These are phyloP conservation scores for Phalacrocorax carbo DNA, from an alignment of 2,113 vertebrate species.

Conservation along the genomic window DNA sequence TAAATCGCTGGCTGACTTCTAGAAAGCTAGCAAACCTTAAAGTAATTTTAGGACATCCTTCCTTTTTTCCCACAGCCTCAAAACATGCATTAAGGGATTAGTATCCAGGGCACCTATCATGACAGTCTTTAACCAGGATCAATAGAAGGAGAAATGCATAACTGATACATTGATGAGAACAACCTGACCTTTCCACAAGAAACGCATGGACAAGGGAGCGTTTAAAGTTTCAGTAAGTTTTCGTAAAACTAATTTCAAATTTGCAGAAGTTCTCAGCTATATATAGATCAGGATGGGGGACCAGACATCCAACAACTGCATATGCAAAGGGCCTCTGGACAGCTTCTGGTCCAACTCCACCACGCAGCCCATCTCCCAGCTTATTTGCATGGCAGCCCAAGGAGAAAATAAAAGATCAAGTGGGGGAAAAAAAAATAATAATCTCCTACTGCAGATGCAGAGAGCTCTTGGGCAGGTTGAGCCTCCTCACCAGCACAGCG, in stretches of 20 bases:
- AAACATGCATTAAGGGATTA: background rate
- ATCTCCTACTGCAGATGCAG: background rate
- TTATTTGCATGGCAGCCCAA: slow-evolving; percentile 5
- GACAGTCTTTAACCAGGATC: slow-evolving; percentile 40
- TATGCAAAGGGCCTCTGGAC: slow-evolving; percentile 14
- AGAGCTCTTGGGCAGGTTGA: background rate
- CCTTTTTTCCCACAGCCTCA: background rate
- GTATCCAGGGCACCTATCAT: slow-evolving; percentile 35
- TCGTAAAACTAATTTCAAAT: background rate
- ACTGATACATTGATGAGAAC: slow-evolving; percentile 33
- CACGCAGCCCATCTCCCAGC: background rate
- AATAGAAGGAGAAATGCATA: slow-evolving; percentile 48
- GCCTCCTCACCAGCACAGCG: background rate
- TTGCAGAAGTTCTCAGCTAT: slow-evolving; percentile 5
- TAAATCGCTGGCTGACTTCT: background rate
- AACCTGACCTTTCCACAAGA: slow-evolving; percentile 36
- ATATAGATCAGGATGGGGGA: background rate
- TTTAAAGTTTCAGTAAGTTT: background rate
- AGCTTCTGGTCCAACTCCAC: background rate
- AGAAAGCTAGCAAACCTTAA: slow-evolving; percentile 10
- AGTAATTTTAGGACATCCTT: background rate
- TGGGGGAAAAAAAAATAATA: background rate
- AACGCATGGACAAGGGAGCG: background rate
- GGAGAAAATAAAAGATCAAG: slow-evolving; percentile 1
- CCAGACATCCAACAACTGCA: slow-evolving; percentile 36